Evolutionary conservation across 2,113 vertebrate genomes (phyloP).

Genomic region (Apodemus sylvaticus): DNA sequence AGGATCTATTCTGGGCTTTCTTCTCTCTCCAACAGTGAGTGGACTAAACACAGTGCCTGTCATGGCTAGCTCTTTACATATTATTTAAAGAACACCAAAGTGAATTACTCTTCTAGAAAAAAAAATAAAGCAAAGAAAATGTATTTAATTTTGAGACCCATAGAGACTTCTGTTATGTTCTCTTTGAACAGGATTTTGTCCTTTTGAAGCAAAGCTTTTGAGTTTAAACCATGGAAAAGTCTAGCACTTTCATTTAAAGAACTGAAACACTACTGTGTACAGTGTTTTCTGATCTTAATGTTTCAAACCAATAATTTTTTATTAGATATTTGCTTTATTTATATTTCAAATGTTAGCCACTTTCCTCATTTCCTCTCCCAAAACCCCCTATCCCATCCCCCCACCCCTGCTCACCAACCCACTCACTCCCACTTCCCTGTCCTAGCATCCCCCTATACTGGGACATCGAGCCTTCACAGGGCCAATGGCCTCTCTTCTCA

Average conservation of each 20-base stretch:
- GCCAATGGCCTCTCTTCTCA: no score
- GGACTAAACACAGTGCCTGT: conserved; percentile 72
- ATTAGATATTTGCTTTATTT: no score
- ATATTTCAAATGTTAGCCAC: no score
- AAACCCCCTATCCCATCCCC: no score
- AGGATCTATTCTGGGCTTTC: conserved; percentile 68
- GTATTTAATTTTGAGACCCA: conserved; percentile 58
- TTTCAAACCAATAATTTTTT: conserved; percentile 25
- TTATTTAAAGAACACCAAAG: conserved; percentile 79
- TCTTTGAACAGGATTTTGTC: conserved; percentile 44
- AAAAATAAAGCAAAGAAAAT: conserved; percentile 64
- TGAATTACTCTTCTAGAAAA: conserved; percentile 76
- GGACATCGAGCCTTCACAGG: no score
- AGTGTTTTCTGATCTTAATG: conserved; percentile 37
- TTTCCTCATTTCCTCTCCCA: no score
- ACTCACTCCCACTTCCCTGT: no score
- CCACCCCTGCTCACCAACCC: no score
- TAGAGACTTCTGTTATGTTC: conserved; percentile 41
- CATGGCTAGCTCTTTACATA: conserved; percentile 74
- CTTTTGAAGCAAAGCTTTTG: conserved; percentile 34
- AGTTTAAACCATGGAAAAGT: background rate
- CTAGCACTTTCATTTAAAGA: conserved; percentile 53
- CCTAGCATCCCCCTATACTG: no score
- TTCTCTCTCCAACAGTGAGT: conserved; percentile 23
- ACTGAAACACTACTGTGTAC: background rate